These are phyloP conservation scores for Falco peregrinus DNA, from an alignment of 2,797 vertebrate genomes.

Conservation along the genomic window DNA sequence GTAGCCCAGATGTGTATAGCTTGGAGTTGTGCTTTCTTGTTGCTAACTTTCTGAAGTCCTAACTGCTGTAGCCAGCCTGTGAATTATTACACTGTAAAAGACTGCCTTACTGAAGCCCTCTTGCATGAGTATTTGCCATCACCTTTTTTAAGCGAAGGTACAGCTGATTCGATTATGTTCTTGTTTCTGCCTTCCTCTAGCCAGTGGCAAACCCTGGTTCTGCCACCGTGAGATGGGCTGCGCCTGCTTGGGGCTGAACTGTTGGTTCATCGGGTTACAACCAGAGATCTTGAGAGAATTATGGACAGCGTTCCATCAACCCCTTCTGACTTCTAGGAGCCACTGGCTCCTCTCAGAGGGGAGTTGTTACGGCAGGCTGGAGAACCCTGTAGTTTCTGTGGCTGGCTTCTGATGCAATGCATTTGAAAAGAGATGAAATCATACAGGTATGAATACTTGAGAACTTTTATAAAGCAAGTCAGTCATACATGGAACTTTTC, in stretches of 20 bases:
- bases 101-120: background rate
- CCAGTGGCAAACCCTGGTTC: background rate
- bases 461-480: background rate
- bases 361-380: background rate
- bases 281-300: background rate
- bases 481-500: background rate
- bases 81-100: background rate
- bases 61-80: background rate
- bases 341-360: background rate
- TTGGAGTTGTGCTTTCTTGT: background rate
- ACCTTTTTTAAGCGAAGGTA: background rate
- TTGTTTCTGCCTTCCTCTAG: background rate
- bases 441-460: rapidly evolving
- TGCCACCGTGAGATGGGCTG: background rate
- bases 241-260: background rate
- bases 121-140: background rate
- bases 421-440: background rate
- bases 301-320: background rate
- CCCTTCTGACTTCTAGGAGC: background rate
- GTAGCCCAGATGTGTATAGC: background rate
- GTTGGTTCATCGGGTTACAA: background rate
- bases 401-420: background rate
- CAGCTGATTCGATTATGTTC: background rate
- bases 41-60: background rate
- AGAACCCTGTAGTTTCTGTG: background rate